Evolutionary conservation across 2,113 vertebrate genomes (phyloP).

Genomic region (Cryptoleucopteryx plumbea): DNA sequence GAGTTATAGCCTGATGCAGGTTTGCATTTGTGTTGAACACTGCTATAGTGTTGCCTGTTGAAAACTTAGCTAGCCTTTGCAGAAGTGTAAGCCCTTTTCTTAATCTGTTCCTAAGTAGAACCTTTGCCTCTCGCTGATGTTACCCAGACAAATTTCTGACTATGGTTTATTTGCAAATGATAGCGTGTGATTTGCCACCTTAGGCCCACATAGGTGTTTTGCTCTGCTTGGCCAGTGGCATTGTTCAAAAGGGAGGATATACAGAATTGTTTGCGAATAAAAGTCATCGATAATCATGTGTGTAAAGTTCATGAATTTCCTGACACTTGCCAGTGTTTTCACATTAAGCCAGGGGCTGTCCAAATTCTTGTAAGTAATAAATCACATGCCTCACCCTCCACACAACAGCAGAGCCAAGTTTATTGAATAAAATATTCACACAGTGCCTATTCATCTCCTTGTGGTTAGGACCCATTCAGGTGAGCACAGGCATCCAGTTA

Average conservation of each 20-base stretch:
- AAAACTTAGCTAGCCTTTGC: background rate
- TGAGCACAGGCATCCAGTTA: slow-evolving; percentile 12
- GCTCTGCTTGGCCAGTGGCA: background rate
- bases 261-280: slow-evolving; percentile 41
- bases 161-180: background rate
- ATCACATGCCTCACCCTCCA: slow-evolving; percentile 49
- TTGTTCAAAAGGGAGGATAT: slow-evolving; percentile 34
- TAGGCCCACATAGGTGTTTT: background rate
- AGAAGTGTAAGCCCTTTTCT: background rate
- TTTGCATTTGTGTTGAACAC: background rate
- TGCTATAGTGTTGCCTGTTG: background rate
- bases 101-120: background rate
- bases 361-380: slow-evolving; percentile 58
- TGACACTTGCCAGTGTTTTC: slow-evolving; percentile 49
- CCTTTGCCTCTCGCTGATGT: background rate
- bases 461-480: background rate
- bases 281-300: background rate
- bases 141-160: background rate
- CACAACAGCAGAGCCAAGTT: slow-evolving; percentile 22
- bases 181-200: background rate
- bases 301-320: slow-evolving; percentile 33
- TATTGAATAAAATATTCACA: slow-evolving; percentile 51
- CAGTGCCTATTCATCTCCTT: slow-evolving; percentile 24
- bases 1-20: background rate
- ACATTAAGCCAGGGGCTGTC: slow-evolving; percentile 44